phyloP scores from a whole-genome alignment of 1,140 invertebrate genomes.

The Lepidurus arcticus region DNA sequence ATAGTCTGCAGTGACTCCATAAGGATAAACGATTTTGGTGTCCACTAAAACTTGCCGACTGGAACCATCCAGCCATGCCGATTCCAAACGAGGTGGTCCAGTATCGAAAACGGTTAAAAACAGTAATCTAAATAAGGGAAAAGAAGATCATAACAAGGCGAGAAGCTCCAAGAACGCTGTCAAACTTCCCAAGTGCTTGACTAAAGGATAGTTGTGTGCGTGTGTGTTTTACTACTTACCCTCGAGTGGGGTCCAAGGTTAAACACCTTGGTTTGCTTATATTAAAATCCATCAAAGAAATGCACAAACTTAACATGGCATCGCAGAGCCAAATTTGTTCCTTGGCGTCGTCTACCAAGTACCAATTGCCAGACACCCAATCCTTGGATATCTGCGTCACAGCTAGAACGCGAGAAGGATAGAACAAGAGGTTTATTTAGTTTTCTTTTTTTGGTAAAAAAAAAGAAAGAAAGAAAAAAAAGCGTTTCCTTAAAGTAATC shows the following conservation, averaged over 20 bases:
- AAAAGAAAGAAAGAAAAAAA: constrained; percentile 19
- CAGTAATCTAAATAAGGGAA: constrained; percentile 51
- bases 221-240: constrained; percentile 45
- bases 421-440: constrained; percentile 25
- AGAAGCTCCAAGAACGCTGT: constrained; percentile 24
- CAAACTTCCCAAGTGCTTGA: constrained; percentile 20
- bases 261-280: constrained; percentile 68
- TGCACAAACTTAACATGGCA: constrained; percentile 55
- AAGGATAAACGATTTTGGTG: constrained; percentile 64
- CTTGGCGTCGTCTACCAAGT: constrained; percentile 69
- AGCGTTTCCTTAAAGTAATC: background rate
- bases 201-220: constrained; percentile 7
- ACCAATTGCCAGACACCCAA: constrained; percentile 80
- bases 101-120: constrained; percentile 71
- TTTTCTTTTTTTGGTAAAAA: background rate
- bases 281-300: constrained; percentile 62
- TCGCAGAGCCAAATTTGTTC: constrained; percentile 67
- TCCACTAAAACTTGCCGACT: constrained; percentile 50
- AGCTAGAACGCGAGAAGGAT: constrained; percentile 45
- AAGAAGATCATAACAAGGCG: constrained; percentile 29
- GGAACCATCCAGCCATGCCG: constrained; percentile 56
- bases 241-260: constrained; percentile 71
- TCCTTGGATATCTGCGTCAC: constrained; percentile 69
- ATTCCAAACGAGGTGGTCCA: constrained; percentile 54
- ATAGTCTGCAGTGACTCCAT: constrained; percentile 63